Conservation (phyloP, 37 sponge, comb jelly and placozoan genomes). For the Crambe crambe region DNA sequence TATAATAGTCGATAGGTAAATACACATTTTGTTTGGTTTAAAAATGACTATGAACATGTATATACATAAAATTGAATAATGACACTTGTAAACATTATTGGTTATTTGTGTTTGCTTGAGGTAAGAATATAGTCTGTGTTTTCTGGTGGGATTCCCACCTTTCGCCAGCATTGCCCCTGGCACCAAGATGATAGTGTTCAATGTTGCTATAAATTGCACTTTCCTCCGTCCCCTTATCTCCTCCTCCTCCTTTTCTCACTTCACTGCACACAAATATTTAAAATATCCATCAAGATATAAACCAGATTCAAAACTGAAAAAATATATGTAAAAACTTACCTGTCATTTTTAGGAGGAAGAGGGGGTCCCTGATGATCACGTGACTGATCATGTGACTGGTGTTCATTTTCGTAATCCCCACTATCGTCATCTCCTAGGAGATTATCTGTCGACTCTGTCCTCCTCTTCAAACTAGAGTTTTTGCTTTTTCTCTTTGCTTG, state of each 20-base stretch:
- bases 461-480: conserved; percentile 12
- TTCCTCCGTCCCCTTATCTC: neutral
- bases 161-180: conserved; percentile 49
- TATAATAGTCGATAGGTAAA: too few species aligned
- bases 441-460: neutral
- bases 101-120: neutral
- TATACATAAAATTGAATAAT: too few species aligned
- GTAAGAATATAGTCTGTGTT: conserved; percentile 15
- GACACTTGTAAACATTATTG: too few species aligned
- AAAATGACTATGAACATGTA: too few species aligned
- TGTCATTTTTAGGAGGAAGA: neutral
- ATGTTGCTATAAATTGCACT: conserved; percentile 46
- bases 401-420: conserved; percentile 3
- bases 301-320: neutral
- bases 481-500: too few species aligned
- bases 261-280: too few species aligned
- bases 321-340: neutral
- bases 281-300: too few species aligned
- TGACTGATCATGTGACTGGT: neutral
- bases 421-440: neutral
- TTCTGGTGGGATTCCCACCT: conserved; percentile 55
- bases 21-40: too few species aligned
- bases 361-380: neutral
- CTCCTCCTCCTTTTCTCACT: neutral
- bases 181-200: conserved; percentile 5